Evolutionary conservation across 1,140 invertebrate genomes (phyloP).

Genomic region (Drosophila gunungcola): DNA sequence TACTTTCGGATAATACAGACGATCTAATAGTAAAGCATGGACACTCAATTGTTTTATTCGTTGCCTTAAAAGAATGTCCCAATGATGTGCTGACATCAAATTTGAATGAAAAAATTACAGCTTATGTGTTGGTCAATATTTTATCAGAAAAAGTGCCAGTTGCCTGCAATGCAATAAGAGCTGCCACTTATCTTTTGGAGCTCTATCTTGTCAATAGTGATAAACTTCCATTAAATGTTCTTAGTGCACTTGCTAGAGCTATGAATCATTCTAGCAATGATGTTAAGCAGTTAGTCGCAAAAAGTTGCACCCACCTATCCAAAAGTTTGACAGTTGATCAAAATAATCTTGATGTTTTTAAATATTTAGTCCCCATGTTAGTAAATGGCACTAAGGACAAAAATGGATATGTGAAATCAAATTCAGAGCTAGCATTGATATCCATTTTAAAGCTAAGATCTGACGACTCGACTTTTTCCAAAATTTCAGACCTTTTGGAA

Average conservation of each 20-base stretch:
- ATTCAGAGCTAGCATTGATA: slow-evolving; percentile 96
- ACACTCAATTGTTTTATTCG: slow-evolving; percentile 92
- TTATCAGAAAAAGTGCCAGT: slow-evolving; percentile 91
- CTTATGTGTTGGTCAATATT: slow-evolving; percentile 89
- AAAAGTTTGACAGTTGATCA: slow-evolving; percentile 87
- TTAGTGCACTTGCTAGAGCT: slow-evolving; percentile 93
- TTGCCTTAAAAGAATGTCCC: slow-evolving; percentile 95
- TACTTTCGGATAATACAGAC: slow-evolving; percentile 89
- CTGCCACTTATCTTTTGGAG: slow-evolving; percentile 93
- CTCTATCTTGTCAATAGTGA: slow-evolving; percentile 89
- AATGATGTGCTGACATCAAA: slow-evolving; percentile 88
- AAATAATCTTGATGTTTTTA: slow-evolving; percentile 90
- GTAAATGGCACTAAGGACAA: slow-evolving; percentile 99
- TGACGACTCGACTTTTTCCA: slow-evolving; percentile 91
- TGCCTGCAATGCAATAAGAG: slow-evolving; percentile 93
- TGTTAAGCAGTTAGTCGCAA: slow-evolving; percentile 95
- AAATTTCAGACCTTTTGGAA: slow-evolving; percentile 91
- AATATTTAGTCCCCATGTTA: slow-evolving; percentile 93
- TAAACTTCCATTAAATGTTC: slow-evolving; percentile 87
- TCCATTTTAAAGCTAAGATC: slow-evolving; percentile 92
- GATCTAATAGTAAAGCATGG: slow-evolving; percentile 93
- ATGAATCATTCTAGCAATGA: slow-evolving; percentile 98
- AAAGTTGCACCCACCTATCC: slow-evolving; percentile 90
- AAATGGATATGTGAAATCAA: slow-evolving; percentile 96
- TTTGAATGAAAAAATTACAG: slow-evolving; percentile 89